Conservation (phyloP, 1,140 invertebrate species). For the Aphaenogaster ashmeadi region DNA sequence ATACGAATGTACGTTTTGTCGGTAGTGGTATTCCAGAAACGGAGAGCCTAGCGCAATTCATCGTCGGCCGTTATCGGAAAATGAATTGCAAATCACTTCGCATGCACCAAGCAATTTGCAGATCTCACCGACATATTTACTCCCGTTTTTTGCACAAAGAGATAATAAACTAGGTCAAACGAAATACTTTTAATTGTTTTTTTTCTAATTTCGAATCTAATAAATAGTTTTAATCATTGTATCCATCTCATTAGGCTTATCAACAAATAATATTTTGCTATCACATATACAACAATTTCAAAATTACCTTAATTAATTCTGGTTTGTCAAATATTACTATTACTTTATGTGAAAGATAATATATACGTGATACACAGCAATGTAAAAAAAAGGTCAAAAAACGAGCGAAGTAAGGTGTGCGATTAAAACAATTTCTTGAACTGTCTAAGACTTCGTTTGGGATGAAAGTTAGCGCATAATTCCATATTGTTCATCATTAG, state of each 20-base stretch:
- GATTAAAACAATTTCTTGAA: no score
- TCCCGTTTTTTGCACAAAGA: not conserved
- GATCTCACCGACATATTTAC: slow-evolving; percentile 3
- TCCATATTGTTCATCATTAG: no score
- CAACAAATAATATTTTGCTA: not conserved
- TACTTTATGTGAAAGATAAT: not conserved
- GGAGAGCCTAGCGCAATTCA: slow-evolving; percentile 16
- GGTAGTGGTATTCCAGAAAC: not conserved
- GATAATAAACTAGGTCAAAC: slow-evolving; percentile 9
- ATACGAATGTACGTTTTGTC: slow-evolving; percentile 22
- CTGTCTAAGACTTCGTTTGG: no score
- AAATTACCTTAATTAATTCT: not conserved
- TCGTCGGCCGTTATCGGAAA: slow-evolving; percentile 48
- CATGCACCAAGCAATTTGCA: slow-evolving; percentile 42
- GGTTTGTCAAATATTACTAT: not conserved
- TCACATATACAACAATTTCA: not conserved
- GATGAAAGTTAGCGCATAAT: no score
- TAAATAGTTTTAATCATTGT: slow-evolving; percentile 15
- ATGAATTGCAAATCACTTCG: slow-evolving; percentile 63
- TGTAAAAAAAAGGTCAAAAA: no score
- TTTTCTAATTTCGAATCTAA: slow-evolving; percentile 1
- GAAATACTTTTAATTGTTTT: not conserved
- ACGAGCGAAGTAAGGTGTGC: no score
- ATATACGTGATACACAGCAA: not conserved
- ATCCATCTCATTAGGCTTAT: not conserved